Evolutionary conservation across 2,113 vertebrate genomes (phyloP), one percentile per base, ranked within the genome.

Genomic region (Phylloscopus trochilus): DNA sequence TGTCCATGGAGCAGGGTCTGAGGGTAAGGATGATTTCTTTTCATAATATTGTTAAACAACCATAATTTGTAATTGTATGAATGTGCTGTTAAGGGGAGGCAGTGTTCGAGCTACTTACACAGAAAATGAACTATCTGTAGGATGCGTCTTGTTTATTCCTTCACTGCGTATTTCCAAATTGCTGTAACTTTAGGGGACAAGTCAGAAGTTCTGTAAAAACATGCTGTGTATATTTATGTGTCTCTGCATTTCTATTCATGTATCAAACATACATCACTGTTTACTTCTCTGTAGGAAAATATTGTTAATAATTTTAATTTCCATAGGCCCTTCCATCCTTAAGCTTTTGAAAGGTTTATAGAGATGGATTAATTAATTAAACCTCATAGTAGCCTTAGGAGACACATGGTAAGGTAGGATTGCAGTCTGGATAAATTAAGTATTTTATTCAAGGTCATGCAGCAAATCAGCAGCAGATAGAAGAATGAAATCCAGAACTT

Each of bases 1-100:
- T 98, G 78, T 97, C 97, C 66, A 97, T 98, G 97, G 97, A 98
- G 66, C 96, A 97, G 92, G 83, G 92, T 63, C 76, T 97, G 79
- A 95, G 96, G 97, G 97, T 98, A 98, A 98, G 97, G 88, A n/a
- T 41, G 10, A 87, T 58, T 89, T 70, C 11, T 95, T 93, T 97
- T 93, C 10, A 13, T 91, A 44, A 13, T 87, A 30, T 14, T 80
- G 15, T 93, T 87, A 13, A 79, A 63, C 22, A 79, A 35, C 11
- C 4, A 2, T 83, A 22, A 52, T 75, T 59, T 72, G 41, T 87
- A 49, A 14, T 72, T n/a, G 46, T 89, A 33, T 47, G 35, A 60
- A 68, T 47, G 39, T 51, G 13, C 22, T 87, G n/a, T 56, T 52
- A 79, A 78, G 12, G 53, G 16, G 13, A 68, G 13, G 30, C 33